Base-by-base conservation (phyloP, 2,797 vertebrate species). In the Sebastes glaucus region DNA sequence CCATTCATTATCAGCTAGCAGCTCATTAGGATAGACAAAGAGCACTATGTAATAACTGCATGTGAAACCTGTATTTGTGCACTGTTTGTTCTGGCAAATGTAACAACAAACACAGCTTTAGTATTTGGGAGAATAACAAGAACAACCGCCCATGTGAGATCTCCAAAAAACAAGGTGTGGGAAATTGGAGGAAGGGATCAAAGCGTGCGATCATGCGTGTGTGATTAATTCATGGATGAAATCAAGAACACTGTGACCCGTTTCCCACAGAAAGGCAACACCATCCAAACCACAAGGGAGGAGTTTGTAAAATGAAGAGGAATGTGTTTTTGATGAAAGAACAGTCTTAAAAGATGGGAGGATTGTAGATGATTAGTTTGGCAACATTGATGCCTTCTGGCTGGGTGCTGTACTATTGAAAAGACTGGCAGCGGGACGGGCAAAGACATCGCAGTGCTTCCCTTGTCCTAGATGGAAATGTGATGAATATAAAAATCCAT, bases 1-100 rank as follows among this genome's bases (percentile, higher is more conserved):
- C 65, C 22, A 62, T 86, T 88, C 57, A 74, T 81, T n/a, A 53
- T 68, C 77, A 80, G 22, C 7, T 11, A 27, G 35, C 52, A 8
- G 77, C 76, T 90, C 86, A 90, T 92, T 91, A 88, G 57, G 77
- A 85, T 70, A 77, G 85, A 93, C 87, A 90, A 92, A 90, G 84
- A 87, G 7, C 9, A 52, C 73, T 74, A 63, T 75, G 71, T 81
- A 67, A 68, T 80, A 76, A 83, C 56, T 23, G 46, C 62, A 55
- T 33, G 53, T 27, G 9, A 46, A 46, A 57, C 46, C 23, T 75
- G 76, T 42, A 65, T 85, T 64, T 22, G 75, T 42, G 65, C 20
- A 35, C 68, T 68, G 70, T 46, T 33, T 61, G 35, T 61, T 46
- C 16, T 11, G 33, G 23, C 53, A 74, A 61, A 49, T 4, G 22